These are phyloP conservation scores for Lagorchestes hirsutus DNA, from an alignment of 2,797 vertebrate species.

Conservation along the genomic window DNA sequence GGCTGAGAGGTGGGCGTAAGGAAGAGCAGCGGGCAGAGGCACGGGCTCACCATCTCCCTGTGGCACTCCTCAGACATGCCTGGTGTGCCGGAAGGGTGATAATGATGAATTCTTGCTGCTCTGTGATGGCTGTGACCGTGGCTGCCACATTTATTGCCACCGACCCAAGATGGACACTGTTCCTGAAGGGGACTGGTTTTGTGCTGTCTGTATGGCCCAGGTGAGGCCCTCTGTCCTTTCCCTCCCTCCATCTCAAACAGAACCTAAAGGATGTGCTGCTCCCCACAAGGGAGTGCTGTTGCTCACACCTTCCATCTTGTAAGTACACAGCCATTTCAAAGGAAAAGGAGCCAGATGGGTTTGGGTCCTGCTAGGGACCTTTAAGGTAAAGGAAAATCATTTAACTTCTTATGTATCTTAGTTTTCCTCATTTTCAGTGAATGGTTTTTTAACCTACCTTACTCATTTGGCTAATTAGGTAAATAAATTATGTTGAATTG, in stretches of 20 bases:
- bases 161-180: conserved; percentile 94
- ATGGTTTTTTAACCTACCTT: not conserved
- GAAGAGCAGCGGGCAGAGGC: not conserved
- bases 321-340: not conserved
- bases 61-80: conserved; percentile 89
- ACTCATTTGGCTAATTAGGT: not conserved
- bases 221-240: conserved; percentile 80
- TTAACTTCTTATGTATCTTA: conserved; percentile 13
- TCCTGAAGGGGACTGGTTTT: conserved; percentile 98
- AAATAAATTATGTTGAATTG: not conserved
- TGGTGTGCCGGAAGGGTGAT: conserved; percentile 95
- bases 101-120: conserved; percentile 95
- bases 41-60: conserved; percentile 31
- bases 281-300: not conserved
- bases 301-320: not conserved
- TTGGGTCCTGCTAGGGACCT: not conserved
- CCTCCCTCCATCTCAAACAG: not conserved
- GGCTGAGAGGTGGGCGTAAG: not conserved
- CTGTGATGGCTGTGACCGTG: conserved; percentile 96
- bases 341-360: not conserved
- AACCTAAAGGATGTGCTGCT: not conserved
- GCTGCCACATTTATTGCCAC: conserved; percentile 98
- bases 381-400: not conserved
- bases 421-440: conserved; percentile 27
- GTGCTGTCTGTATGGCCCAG: conserved; percentile 91